These are phyloP conservation scores for Serrognathus titanus DNA, from an alignment of 2,888 invertebrate genomes.

Conservation along the genomic window DNA sequence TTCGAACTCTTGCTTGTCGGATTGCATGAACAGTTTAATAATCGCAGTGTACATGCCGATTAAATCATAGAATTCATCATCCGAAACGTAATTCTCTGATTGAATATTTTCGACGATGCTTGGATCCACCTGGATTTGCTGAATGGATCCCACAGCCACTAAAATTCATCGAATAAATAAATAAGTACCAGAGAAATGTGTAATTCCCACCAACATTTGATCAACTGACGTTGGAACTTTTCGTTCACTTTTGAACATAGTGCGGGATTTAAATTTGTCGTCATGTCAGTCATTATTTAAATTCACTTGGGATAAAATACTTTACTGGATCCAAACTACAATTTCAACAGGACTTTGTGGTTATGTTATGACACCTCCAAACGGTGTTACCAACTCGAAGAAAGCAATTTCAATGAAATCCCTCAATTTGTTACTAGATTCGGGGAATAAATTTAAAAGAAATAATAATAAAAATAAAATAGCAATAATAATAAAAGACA, in stretches of 20 bases:
- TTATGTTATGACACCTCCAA: too few relatives aligned
- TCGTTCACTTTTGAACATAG: conserved; percentile 10
- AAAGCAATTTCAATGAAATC: too few relatives aligned
- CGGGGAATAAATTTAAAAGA: too few relatives aligned
- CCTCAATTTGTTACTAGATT: too few relatives aligned
- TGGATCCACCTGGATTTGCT: conserved; percentile 4
- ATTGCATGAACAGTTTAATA: conserved; percentile 11
- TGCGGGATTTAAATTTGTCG: conserved; percentile 8
- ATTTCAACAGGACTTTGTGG: too few relatives aligned
- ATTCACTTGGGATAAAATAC: too few relatives aligned
- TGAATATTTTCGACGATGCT: conserved; percentile 9
- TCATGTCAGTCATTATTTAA: not conserved
- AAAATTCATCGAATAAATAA: not conserved
- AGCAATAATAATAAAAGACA: too few relatives aligned
- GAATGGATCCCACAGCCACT: conserved; percentile 15
- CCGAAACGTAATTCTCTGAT: conserved; percentile 10
- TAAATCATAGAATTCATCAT: conserved; percentile 14
- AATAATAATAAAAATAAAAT: too few relatives aligned
- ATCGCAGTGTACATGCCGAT: conserved; percentile 12
- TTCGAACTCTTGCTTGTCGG: conserved; percentile 31
- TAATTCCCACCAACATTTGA: conserved; percentile 7
- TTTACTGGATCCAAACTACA: too few relatives aligned
- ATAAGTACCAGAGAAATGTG: not conserved
- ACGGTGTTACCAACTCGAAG: too few relatives aligned
- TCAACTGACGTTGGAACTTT: conserved; percentile 14